phyloP scores from a whole-genome alignment of 2,797 vertebrate species.

The Pipistrellus pipistrellus region DNA sequence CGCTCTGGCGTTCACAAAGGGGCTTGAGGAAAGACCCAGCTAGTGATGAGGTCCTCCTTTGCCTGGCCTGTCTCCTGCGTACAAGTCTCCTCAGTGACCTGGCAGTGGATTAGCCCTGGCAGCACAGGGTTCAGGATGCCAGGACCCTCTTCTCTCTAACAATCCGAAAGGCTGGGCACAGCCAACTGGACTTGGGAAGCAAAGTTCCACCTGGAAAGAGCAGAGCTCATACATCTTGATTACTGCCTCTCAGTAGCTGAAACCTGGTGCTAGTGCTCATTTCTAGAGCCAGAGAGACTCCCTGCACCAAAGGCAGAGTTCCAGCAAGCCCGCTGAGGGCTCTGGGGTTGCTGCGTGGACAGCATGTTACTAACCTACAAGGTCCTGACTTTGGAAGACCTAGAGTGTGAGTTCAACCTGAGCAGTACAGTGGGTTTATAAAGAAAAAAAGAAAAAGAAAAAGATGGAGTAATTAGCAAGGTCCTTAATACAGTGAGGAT shows the following conservation, averaged over 20 bases:
- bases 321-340: background rate
- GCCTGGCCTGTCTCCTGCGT: background rate
- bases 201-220: background rate
- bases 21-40: background rate
- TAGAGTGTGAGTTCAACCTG: background rate
- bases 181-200: background rate
- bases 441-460: background rate
- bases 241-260: background rate
- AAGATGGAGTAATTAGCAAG: background rate
- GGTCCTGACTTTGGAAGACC: constrained; percentile 6
- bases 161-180: background rate
- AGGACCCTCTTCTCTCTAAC: background rate
- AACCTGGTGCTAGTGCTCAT: background rate
- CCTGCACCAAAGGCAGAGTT: background rate
- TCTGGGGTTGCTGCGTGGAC: background rate
- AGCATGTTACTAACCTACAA: background rate
- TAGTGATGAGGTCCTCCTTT: background rate
- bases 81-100: background rate
- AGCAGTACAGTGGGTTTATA: background rate
- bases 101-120: background rate
- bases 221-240: background rate
- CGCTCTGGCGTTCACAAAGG: background rate
- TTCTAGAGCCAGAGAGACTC: background rate
- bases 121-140: background rate
- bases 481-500: background rate